These are phyloP conservation scores for Spilogale gracilis DNA, from an alignment of 2,113 vertebrate species.

Conservation along the genomic window DNA sequence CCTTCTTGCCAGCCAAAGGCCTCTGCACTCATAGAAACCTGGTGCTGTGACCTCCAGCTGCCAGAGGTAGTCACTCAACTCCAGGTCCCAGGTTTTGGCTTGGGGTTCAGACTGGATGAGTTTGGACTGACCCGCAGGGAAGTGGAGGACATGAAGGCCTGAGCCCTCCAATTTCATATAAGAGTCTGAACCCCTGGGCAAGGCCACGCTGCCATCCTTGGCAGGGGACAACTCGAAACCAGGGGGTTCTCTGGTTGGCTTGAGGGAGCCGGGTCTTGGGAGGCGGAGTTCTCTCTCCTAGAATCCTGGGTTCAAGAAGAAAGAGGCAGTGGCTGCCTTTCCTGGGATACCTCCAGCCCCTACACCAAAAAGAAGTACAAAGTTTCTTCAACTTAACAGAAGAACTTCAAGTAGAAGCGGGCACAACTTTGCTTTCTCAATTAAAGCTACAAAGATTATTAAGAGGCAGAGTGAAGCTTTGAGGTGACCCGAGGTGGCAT, in stretches of 20 bases:
- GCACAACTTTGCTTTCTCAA: conserved; percentile 47
- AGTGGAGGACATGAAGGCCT: conserved; percentile 14
- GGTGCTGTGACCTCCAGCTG: conserved; percentile 48
- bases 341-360: conserved; percentile 10
- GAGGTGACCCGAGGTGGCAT: neutral
- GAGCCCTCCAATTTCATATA: conserved; percentile 21
- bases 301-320: conserved; percentile 57
- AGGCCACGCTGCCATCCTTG: neutral
- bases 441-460: conserved; percentile 47
- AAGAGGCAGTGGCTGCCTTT: conserved; percentile 22
- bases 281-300: conserved; percentile 26
- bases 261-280: conserved; percentile 32
- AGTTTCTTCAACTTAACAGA: conserved; percentile 44
- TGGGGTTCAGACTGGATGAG: conserved; percentile 49
- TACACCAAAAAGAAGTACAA: conserved; percentile 58
- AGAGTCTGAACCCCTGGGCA: conserved; percentile 35
- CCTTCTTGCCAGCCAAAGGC: neutral
- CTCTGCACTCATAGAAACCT: conserved; percentile 17
- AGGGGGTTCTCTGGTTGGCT: conserved; percentile 56
- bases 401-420: conserved; percentile 62
- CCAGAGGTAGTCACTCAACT: conserved; percentile 56
- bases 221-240: neutral
- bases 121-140: neutral
- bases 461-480: conserved; percentile 45
- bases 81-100: conserved; percentile 19